A percentile compares a stretch with the other conserved stretches of the same genome.
These are phyloP conservation scores for Ciconia stormi DNA, from an alignment of 2,113 vertebrate genomes.

Conservation along the genomic window DNA sequence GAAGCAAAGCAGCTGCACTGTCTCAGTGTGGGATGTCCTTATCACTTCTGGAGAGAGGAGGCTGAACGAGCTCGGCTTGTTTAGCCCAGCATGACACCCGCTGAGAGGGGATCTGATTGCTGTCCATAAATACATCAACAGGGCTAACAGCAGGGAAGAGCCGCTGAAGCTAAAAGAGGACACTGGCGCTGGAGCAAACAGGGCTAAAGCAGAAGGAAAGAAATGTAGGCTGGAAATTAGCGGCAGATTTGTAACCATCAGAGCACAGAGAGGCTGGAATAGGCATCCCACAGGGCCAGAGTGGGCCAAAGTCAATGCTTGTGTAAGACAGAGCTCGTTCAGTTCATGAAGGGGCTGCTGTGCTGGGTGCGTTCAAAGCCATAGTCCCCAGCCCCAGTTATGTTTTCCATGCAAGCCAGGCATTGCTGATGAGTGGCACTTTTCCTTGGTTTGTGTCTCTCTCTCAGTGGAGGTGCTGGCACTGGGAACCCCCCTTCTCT, in stretches of 20 bases:
- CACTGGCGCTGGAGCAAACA: constrained; percentile 51
- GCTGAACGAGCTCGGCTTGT: constrained; percentile 21
- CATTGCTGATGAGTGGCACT: background rate
- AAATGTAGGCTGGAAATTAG: constrained; percentile 40
- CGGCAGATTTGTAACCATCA: constrained; percentile 14
- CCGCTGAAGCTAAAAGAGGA: constrained; percentile 53
- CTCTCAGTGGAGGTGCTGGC: background rate
- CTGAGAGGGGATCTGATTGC: constrained; percentile 60
- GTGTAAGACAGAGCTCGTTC: background rate
- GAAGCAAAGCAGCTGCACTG: background rate
- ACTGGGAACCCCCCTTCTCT: background rate
- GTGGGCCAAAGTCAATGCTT: background rate
- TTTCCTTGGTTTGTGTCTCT: background rate
- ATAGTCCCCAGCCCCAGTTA: background rate
- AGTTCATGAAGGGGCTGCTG: background rate
- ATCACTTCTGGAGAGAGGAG: background rate
- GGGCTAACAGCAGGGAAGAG: constrained; percentile 45
- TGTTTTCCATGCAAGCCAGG: background rate
- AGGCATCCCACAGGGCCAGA: background rate
- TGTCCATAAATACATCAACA: constrained; percentile 61
- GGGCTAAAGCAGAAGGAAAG: constrained; percentile 27
- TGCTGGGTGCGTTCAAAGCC: background rate
- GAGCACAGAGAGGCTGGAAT: background rate
- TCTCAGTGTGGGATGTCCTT: background rate
- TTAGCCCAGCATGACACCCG: constrained; percentile 53